Base-by-base conservation (phyloP, 2,888 invertebrate species). In the Chorisops tibialis region DNA sequence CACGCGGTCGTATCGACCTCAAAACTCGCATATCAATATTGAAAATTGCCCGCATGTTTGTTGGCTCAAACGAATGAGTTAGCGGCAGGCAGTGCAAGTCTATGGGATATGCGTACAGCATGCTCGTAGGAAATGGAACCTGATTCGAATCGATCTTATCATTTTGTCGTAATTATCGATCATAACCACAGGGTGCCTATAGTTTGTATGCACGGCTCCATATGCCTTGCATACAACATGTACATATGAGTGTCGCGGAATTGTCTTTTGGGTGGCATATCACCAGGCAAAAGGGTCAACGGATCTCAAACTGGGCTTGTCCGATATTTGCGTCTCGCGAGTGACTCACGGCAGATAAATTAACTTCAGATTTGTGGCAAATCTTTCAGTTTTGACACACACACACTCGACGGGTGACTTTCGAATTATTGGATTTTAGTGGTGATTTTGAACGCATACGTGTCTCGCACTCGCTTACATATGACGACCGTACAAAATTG, bases 351-450 rank as follows among this genome's bases (percentile, higher is more conserved):
- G 3, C 52, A 12, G n/a, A 54, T 63, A 59, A 59, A 54, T 52
- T 60, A 52, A 52, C 41, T 54, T 22, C 47, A 43, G 19, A 54
- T 63, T 59, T 47, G 54, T 43, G 49, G 48, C 59, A 63, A 63
- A 58, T 58, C 62, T 62, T 50, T 41, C 12, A 18, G 14, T 45
- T 62, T 62, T 54, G 62, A 47, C 56, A 41, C 47, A 62, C n/a
- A n/a, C 62, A 51, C 59, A 63, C 54, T 35, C 41, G 45, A 52
- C 49, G 39, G 59, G 50, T 59, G 56, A 39, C 49, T 47, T 38
- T 43, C 30, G 43, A 19, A 45, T 56, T 43, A 45, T 45, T 45
- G 6, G 56, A 14, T 41, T n/a, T 41, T 41, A 30, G 30, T 30
- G 30, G 5, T 30, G 11, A 37, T 11, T 19, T 5, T 51, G n/a